A percentile compares a stretch with the other conserved stretches of the same genome.
phyloP scores from a whole-genome alignment of 2,888 invertebrate genomes.

The Platycheirus albimanus region DNA sequence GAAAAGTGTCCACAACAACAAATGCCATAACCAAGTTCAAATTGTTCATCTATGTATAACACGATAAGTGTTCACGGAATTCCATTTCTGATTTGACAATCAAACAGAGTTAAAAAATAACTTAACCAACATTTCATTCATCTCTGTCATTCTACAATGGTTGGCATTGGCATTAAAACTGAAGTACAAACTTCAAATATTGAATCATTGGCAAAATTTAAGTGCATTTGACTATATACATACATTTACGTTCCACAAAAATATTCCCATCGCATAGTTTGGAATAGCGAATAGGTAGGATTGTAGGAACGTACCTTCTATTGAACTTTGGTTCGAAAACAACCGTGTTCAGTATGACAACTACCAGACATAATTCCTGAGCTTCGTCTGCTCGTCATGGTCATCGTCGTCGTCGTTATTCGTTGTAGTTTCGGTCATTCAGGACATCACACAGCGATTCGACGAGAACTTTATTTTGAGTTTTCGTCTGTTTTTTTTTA shows the following conservation, averaged over 20 bases:
- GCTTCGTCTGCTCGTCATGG: background rate
- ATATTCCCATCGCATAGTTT: no score
- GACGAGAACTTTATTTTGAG: constrained; percentile 65
- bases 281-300: no score
- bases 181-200: constrained; percentile 67
- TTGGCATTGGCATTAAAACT: constrained; percentile 63
- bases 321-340: constrained; percentile 20
- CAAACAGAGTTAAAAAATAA: no score
- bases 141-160: constrained; percentile 60
- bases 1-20: no score
- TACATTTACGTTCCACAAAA: no score
- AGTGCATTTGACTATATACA: constrained; percentile 34
- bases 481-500: constrained; percentile 5
- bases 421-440: background rate
- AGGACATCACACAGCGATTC: constrained; percentile 42
- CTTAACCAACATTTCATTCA: constrained; percentile 51
- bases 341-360: constrained; percentile 12
- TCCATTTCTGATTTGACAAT: no score
- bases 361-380: constrained; percentile 50
- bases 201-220: constrained; percentile 58
- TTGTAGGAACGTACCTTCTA: no score
- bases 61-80: no score
- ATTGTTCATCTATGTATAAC: no score
- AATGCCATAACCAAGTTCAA: no score
- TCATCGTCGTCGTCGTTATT: background rate